phyloP scores from a whole-genome alignment of 2,113 vertebrate genomes.

The Otus sunia region DNA sequence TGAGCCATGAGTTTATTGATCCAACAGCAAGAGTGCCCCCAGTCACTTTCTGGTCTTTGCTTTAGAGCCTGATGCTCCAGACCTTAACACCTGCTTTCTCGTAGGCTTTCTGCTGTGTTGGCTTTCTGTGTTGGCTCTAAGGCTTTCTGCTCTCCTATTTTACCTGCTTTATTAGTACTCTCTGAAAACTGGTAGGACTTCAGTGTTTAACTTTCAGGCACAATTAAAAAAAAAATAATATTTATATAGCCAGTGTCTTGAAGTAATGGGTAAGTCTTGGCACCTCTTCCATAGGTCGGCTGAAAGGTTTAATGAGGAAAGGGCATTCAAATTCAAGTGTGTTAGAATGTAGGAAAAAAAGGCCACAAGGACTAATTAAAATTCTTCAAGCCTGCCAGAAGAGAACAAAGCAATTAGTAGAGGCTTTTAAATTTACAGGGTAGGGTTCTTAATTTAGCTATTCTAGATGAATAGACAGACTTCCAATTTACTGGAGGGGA shows the following conservation, averaged over 20 bases:
- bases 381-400: neutral
- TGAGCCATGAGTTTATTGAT: accelerated
- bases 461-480: neutral
- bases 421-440: neutral
- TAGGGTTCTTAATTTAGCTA: neutral
- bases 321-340: neutral
- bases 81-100: neutral
- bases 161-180: neutral
- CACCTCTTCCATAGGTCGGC: neutral
- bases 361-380: neutral
- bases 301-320: neutral
- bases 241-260: neutral
- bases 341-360: neutral
- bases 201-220: neutral
- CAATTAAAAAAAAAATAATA: neutral
- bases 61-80: neutral
- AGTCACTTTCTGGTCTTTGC: neutral
- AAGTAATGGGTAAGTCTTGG: neutral
- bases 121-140: neutral
- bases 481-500: neutral
- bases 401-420: neutral
- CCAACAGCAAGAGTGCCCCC: neutral
- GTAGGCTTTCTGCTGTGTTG: neutral
- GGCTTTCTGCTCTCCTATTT: neutral
- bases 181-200: neutral